Base-by-base conservation (phyloP, 2,113 vertebrate genomes). In the Sinocyclocheilus anophthalmus region DNA sequence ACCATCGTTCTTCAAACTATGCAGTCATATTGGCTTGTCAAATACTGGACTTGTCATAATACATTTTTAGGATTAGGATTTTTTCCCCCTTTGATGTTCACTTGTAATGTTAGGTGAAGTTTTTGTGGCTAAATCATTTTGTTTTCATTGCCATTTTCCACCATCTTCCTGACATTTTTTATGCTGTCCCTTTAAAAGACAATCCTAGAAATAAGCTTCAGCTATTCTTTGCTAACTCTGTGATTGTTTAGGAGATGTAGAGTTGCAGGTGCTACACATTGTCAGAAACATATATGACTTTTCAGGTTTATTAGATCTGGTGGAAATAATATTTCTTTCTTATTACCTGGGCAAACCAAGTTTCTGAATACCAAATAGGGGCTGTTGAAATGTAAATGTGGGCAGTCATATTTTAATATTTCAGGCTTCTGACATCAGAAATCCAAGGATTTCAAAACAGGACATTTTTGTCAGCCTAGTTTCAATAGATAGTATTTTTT, bases 351-450 rank as follows among this genome's bases (percentile, higher is more conserved):
- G 14, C 13, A 67, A 26, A 30, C 65, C 13, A 67, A 18, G 65
- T 69, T 69, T 69, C 26, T 69, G 26, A 67, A 33, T 5, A 16
- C 65, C 65, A 16, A 67, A 67, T 67, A 67, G 26, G 13, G 33
- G 65, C 5, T 67, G 63, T 69, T 69, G 65, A 30, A 69, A 69
- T 69, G 26, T 69, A 33, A 69, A 69, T 69, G 65, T 33, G 63
- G 13, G 13, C 4, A 69, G 26, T 69, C 26, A 14, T 33, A 18
- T 33, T 33, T 30, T 16, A 67, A 8, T 18, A 33, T 69, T 33
- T 33, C 65, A 67, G 13, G 65, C 26, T 67, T 33, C 6, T 33
- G 26, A 8, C 13, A 67, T 16, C 5, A 67, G 26, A 67, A 67
- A 67, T 67, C 65, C 26, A 67, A 67, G 12, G 26, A 30, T 26